Evolutionary conservation across 2,797 vertebrate species (phyloP), one percentile per base, ranked within the genome.

Genomic region (Myotis myotis): DNA sequence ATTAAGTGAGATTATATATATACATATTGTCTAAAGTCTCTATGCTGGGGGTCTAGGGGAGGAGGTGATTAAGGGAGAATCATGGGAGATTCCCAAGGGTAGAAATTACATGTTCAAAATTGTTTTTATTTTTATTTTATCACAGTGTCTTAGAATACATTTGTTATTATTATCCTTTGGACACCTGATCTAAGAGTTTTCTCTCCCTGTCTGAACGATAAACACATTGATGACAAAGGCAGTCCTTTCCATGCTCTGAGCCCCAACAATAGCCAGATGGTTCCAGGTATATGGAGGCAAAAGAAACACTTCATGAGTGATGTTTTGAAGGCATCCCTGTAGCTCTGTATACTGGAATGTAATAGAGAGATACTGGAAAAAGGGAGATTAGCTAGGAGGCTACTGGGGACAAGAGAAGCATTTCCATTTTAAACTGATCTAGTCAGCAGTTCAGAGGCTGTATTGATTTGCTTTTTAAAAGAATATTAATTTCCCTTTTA

Each of bases 401-500:
- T 86, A 23, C 47, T 80, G 0, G 47, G 38, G 87, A 97, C 72
- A 72, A 95, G 90, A 95, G 71, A 97, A 96, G 95, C 20, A 64
- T 81, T 98, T 96, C 83, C 60, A 60, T 80, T 94, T 95, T 84
- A 97, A 97, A 97, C 22, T 71, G 84, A 97, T 93, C 2, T n/a
- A 98, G 81, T 98, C 97, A 98, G 96, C 95, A 93, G 95, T 96
- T 97, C 89, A 84, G 60, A 96, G 75, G 78, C 92, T 80, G 20
- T 96, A 97, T 97, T 49, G 62, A 97, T 98, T 98, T 95, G 66
- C 66, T 94, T 95, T 92, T 96, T 5, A 96, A 96, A 92, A 91
- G 86, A 94, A 92, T 96, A 97, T 97, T 98, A 97, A 95, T 94
- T 96, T 90, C 64, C 83, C 75, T 96, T 95, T 87, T 92, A 87